Evolutionary conservation across 2,888 invertebrate species (phyloP).

Genomic region (Heliconius charithonia): DNA sequence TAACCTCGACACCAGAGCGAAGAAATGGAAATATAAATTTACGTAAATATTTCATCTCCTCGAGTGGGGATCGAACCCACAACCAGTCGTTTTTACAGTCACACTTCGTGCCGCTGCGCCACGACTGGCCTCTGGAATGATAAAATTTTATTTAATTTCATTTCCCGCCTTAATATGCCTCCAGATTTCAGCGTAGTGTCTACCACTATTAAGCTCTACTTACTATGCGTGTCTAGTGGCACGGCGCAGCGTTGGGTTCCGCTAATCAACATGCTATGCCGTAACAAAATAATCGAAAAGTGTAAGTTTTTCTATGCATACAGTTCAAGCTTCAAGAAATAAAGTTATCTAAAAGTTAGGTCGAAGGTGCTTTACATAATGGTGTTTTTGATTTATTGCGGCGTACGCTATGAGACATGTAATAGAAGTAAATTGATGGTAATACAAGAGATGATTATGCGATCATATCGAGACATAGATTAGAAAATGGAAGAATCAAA

Average conservation of each 20-base stretch:
- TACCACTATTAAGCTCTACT: too few relatives aligned
- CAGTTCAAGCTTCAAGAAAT: background rate
- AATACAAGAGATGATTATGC: slow-evolving; percentile 13
- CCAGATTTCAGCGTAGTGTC: too few relatives aligned
- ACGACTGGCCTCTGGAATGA: too few relatives aligned
- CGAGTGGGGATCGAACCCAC: too few relatives aligned
- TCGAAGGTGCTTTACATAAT: slow-evolving; percentile 16
- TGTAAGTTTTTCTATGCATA: too few relatives aligned
- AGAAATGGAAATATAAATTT: too few relatives aligned
- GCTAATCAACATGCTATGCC: background rate
- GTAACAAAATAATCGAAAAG: background rate
- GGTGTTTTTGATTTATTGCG: slow-evolving; percentile 19
- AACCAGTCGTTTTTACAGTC: too few relatives aligned
- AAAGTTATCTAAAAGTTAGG: slow-evolving; percentile 9
- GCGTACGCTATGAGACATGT: slow-evolving; percentile 15
- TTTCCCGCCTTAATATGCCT: background rate
- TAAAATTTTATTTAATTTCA: too few relatives aligned
- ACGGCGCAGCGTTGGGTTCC: background rate
- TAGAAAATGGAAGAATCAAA: background rate
- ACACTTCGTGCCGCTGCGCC: too few relatives aligned
- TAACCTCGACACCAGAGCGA: too few relatives aligned
- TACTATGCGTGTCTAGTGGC: background rate
- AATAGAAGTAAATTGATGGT: slow-evolving; percentile 26
- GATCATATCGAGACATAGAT: slow-evolving; percentile 20
- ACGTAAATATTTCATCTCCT: too few relatives aligned